A percentile compares a stretch with the other conserved stretches of the same genome.
Conservation (phyloP, 35 echinoderm and acorn worm species). For the Hemicentrotus pulcherrimus region DNA sequence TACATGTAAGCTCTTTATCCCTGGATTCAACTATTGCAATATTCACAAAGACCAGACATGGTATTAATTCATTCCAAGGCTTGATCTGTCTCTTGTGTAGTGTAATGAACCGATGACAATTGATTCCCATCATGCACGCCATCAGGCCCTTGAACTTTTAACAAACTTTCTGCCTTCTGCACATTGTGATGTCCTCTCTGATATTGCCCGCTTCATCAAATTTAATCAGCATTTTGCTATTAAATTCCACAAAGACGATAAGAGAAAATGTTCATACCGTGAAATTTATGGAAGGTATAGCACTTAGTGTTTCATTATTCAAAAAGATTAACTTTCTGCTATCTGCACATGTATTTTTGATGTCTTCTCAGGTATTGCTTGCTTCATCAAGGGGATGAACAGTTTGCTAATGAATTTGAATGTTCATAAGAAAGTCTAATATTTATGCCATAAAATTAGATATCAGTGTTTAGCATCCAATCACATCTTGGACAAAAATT, state of each 20-base stretch:
- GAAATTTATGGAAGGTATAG: neutral
- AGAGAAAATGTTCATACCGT: neutral
- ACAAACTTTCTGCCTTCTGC: neutral
- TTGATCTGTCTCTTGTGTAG: neutral
- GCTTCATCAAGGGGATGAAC: neutral
- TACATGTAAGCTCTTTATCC: neutral
- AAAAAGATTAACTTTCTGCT: neutral
- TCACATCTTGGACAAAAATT: too few relatives aligned
- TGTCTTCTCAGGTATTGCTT: neutral
- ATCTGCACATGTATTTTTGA: neutral
- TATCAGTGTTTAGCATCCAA: neutral
- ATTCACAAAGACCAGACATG: conserved; percentile 1
- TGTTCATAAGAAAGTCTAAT: neutral
- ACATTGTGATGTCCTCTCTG: neutral
- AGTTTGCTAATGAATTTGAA: neutral
- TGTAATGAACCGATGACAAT: neutral
- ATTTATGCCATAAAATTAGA: neutral
- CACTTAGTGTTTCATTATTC: neutral
- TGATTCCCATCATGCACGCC: neutral
- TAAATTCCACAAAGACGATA: neutral
- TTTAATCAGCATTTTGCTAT: neutral
- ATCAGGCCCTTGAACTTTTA: neutral
- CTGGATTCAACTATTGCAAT: neutral
- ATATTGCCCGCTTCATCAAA: neutral
- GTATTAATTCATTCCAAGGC: neutral